Percentiles rank a stretch among this genome's conserved stretches.
Evolutionary conservation across 2,797 vertebrate genomes (phyloP).

Genomic region (Pipistrellus pygmaeus): DNA sequence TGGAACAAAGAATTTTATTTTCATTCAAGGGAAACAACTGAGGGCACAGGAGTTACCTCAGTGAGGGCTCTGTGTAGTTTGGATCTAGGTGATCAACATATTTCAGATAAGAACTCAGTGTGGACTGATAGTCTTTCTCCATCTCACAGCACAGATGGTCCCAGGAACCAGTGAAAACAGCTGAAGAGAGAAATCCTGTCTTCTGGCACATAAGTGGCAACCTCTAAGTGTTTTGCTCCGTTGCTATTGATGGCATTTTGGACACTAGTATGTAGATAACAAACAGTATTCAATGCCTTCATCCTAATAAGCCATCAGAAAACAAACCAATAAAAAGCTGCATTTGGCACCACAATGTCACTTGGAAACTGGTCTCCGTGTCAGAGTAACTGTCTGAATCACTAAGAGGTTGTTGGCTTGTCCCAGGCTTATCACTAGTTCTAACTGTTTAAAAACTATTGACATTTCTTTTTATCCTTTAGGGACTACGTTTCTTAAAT

Average conservation of each 20-base stretch:
- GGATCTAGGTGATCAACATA: background rate
- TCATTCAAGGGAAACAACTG: background rate
- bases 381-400: constrained; percentile 10
- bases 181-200: background rate
- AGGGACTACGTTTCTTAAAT: background rate
- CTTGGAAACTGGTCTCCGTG: constrained; percentile 7
- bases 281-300: background rate
- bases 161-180: background rate
- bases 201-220: background rate
- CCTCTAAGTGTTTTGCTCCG: background rate
- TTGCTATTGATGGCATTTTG: background rate
- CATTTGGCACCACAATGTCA: background rate
- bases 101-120: constrained; percentile 18
- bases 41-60: background rate
- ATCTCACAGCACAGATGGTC: constrained; percentile 38
- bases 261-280: background rate
- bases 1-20: background rate
- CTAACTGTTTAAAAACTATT: background rate
- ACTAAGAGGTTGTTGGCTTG: background rate
- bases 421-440: background rate
- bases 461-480: background rate
- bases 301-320: constrained; percentile 19
- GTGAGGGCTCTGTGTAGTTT: background rate
- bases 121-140: background rate
- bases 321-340: background rate